Conservation (phyloP, 2,113 vertebrate genomes). For the Corvus hawaiiensis region DNA sequence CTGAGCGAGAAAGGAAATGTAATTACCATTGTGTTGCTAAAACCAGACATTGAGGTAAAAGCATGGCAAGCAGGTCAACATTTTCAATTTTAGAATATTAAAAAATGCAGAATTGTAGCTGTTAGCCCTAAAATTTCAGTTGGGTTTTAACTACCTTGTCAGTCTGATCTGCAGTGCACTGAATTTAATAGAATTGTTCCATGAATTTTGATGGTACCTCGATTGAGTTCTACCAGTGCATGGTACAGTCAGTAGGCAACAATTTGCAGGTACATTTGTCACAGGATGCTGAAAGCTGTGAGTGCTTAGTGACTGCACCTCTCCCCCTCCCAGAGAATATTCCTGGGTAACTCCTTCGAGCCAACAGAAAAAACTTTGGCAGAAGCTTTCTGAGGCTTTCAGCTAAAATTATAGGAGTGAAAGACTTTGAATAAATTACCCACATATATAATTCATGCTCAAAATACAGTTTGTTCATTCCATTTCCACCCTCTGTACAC, state of each 20-base stretch:
- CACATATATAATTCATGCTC: not conserved
- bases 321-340: not conserved
- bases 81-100: not conserved
- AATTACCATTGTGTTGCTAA: not conserved
- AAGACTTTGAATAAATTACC: constrained; percentile 40
- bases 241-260: not conserved
- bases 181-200: not conserved
- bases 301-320: not conserved
- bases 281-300: not conserved
- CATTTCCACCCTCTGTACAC: not conserved
- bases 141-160: not conserved
- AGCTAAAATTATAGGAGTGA: constrained; percentile 15
- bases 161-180: not conserved
- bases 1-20: not conserved
- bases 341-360: not conserved
- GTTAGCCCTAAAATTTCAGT: not conserved
- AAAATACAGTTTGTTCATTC: not conserved
- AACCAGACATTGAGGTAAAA: not conserved
- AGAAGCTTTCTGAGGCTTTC: constrained; percentile 15
- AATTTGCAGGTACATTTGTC: not conserved
- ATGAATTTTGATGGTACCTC: not conserved
- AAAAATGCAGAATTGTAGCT: not conserved
- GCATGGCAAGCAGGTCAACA: not conserved
- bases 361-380: not conserved
- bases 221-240: not conserved